Evolutionary conservation across 2,113 vertebrate species (phyloP).

Genomic region (Tautogolabrus adspersus): DNA sequence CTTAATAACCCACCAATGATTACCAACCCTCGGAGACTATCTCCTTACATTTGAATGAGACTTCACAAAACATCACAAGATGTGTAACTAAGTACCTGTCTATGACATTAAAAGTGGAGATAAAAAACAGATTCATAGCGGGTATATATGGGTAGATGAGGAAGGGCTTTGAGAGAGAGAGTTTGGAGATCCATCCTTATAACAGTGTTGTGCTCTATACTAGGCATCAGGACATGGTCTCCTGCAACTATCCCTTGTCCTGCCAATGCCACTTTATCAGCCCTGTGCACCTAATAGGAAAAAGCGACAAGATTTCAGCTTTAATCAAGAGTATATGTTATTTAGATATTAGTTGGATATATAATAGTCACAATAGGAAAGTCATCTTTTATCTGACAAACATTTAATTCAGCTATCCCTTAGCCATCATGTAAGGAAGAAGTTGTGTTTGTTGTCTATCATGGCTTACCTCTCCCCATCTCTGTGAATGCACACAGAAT

Average conservation of each 20-base stretch:
- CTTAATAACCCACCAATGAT: no score
- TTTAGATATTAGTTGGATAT: neutral
- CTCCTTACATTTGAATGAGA: no score
- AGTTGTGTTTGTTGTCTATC: no score
- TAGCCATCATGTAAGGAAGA: neutral
- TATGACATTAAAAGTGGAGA: constrained; percentile 74
- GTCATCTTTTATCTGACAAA: neutral
- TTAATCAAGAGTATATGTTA: neutral
- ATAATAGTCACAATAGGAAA: neutral
- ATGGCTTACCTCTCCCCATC: constrained; percentile 74
- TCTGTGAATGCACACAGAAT: constrained; percentile 72
- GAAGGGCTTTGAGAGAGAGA: constrained; percentile 64
- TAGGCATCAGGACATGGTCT: constrained; percentile 76
- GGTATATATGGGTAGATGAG: constrained; percentile 75
- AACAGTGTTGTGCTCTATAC: constrained; percentile 71
- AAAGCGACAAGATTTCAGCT: neutral
- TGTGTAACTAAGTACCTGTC: neutral
- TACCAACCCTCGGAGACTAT: no score
- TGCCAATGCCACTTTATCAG: constrained; percentile 74
- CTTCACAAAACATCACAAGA: neutral
- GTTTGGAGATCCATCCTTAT: constrained; percentile 70
- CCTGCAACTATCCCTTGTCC: constrained; percentile 80
- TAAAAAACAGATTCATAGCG: constrained; percentile 82
- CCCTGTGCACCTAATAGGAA: constrained; percentile 43
- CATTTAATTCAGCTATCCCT: neutral